A percentile compares a stretch with the other conserved stretches of the same genome.
Conservation (phyloP, 1,140 invertebrate genomes). For the Drosophila fuyamai region DNA sequence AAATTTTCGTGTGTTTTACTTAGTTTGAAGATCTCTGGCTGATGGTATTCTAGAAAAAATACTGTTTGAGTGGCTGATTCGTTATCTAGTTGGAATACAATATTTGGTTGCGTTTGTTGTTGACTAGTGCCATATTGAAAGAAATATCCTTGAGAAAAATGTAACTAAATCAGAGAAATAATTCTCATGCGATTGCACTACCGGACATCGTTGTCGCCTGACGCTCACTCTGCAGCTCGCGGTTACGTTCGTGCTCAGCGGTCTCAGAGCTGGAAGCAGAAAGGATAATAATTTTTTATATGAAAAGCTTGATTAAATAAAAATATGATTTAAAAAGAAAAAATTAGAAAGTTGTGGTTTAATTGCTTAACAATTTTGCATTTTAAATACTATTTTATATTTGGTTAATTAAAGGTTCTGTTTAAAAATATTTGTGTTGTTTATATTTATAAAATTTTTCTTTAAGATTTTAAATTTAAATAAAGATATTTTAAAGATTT, state of each 20-base stretch:
- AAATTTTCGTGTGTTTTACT: slow-evolving; percentile 4
- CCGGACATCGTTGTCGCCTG: slow-evolving; percentile 89
- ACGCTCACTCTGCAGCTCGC: slow-evolving; percentile 85
- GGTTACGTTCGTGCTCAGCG: slow-evolving; percentile 86
- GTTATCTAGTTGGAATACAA: slow-evolving; percentile 37
- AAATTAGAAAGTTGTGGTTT: too few relatives aligned
- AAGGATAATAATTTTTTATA: background rate
- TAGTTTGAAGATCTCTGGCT: slow-evolving; percentile 30
- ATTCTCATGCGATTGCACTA: slow-evolving; percentile 89
- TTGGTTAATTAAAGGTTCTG: too few relatives aligned
- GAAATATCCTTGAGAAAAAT: slow-evolving; percentile 84
- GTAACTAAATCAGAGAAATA: slow-evolving; percentile 85
- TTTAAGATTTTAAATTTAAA: too few relatives aligned
- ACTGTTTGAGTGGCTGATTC: slow-evolving; percentile 46
- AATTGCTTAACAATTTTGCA: too few relatives aligned
- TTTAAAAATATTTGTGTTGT: too few relatives aligned
- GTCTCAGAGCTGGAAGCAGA: slow-evolving; percentile 70
- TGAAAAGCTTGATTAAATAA: too few relatives aligned
- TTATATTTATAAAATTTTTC: too few relatives aligned
- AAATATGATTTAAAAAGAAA: too few relatives aligned
- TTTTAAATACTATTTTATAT: too few relatives aligned
- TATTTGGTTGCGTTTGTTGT: slow-evolving; percentile 37
- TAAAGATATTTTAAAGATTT: too few relatives aligned
- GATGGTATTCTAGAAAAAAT: slow-evolving; percentile 52
- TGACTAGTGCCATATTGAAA: slow-evolving; percentile 58